Evolutionary conservation across 2,797 vertebrate genomes (phyloP).

Genomic region (Crocidura indochinensis): DNA sequence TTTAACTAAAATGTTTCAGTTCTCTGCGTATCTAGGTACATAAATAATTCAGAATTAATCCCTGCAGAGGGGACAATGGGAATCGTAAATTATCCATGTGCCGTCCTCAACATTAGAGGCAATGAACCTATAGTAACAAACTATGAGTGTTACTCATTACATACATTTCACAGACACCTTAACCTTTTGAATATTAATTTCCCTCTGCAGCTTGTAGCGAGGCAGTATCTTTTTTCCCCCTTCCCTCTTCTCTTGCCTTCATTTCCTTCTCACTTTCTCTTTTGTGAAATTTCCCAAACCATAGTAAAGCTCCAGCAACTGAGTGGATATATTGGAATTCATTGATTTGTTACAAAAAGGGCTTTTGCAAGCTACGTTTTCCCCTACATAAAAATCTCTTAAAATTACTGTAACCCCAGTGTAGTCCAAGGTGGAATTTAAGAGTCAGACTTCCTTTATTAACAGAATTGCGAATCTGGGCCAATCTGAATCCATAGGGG

Average conservation of each 20-base stretch:
- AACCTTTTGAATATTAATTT: slow-evolving; percentile 98
- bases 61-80: slow-evolving; percentile 97
- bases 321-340: slow-evolving; percentile 81
- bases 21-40: slow-evolving; percentile 96
- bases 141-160: slow-evolving; percentile 97
- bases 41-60: slow-evolving; percentile 99
- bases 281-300: slow-evolving; percentile 79
- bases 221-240: slow-evolving; percentile 88
- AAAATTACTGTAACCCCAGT: slow-evolving; percentile 65
- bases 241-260: slow-evolving; percentile 84
- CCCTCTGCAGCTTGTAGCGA: slow-evolving; percentile 90
- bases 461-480: slow-evolving; percentile 63
- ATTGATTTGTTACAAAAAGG: slow-evolving; percentile 83
- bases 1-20: slow-evolving; percentile 99
- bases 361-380: slow-evolving; percentile 53
- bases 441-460: slow-evolving; percentile 70
- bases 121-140: slow-evolving; percentile 98
- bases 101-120: slow-evolving; percentile 95
- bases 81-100: slow-evolving; percentile 98
- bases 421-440: slow-evolving; percentile 64
- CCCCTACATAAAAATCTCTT: slow-evolving; percentile 72
- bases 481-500: slow-evolving; percentile 62
- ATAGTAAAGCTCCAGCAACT: slow-evolving; percentile 79
- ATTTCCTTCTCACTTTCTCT: slow-evolving; percentile 73
- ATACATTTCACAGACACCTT: slow-evolving; percentile 96